These are phyloP conservation scores for Molanna angustata DNA, from an alignment of 2,888 invertebrate species.

Conservation along the genomic window DNA sequence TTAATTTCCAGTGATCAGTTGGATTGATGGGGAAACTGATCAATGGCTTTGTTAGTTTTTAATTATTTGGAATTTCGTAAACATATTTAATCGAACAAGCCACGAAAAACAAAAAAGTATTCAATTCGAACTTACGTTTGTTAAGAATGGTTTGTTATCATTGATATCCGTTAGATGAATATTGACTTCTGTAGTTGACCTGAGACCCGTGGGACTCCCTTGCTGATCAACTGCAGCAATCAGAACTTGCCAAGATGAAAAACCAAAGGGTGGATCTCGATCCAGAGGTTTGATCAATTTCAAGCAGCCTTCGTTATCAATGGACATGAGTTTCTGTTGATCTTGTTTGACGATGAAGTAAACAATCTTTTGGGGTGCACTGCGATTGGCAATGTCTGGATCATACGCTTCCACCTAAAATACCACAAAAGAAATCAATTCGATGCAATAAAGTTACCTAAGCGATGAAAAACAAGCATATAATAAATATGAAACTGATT, in stretches of 20 bases:
- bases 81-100: no score
- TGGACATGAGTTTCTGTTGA: constrained; percentile 66
- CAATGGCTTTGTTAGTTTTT: no score
- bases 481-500: no score
- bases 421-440: no score
- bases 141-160: constrained; percentile 89
- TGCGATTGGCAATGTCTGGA: constrained; percentile 78
- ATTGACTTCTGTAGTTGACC: constrained; percentile 66
- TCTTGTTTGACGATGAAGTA: constrained; percentile 72
- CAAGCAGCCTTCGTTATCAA: constrained; percentile 75
- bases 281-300: constrained; percentile 75
- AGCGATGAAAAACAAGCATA: constrained; percentile 22
- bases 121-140: constrained; percentile 62
- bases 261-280: constrained; percentile 85
- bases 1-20: no score
- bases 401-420: constrained; percentile 70
- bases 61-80: no score
- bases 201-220: constrained; percentile 60
- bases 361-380: constrained; percentile 72
- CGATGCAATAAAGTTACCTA: constrained; percentile 9
- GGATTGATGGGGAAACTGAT: no score
- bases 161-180: constrained; percentile 79
- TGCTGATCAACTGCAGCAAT: constrained; percentile 76
- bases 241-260: constrained; percentile 72
- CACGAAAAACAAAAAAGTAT: no score